Evolutionary conservation across 2,888 invertebrate genomes (phyloP), one percentile per base, ranked within the genome.

Genomic region (Allolobophora icterica): DNA sequence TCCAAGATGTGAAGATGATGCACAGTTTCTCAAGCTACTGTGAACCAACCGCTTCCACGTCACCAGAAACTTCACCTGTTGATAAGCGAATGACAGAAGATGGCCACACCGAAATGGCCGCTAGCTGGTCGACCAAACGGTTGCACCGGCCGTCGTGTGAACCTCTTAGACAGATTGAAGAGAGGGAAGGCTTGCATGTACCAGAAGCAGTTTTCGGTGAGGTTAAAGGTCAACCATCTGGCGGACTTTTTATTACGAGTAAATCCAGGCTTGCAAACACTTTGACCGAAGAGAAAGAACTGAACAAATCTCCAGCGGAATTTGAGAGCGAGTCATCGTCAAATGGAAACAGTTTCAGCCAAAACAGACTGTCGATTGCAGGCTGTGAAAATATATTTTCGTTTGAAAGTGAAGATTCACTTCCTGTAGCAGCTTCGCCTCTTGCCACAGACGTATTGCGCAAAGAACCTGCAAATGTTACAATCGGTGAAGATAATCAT

Each of bases 1-100:
- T 87, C 35, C 87, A 87, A 24, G 87, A 87, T 30, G 87, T 87
- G 11, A 87, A 87, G 38, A 87, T 87, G 87, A 87, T 87, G 87
- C 87, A 87, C 87, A 87, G 87, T 17, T 87, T 87, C 38, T 87
- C 87, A 6, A 87, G 38, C 87, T 87, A 87, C 34, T 87, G 87
- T 87, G 87, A 35, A 24, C 87, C 87, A 24, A 87, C 87, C 1
- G 87, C 87, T 87, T 87, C 87, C 35, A 87, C 87, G 0, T 87
- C 87, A 17, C 87, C 87, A 24, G 87, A 87, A 87, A 35, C 87
- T 21, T 87, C 87, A 87, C 87, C 87, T 6, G 15, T 38, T 34
- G 87, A 38, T 34, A 87, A 38, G n/a, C 34, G n/a, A 34, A 38
- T 38, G 87, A 87, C 34, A 35, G 35, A 35, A 3, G 34, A 87